Conservation (phyloP, 2,113 vertebrate species). For the Macrotis lagotis region DNA sequence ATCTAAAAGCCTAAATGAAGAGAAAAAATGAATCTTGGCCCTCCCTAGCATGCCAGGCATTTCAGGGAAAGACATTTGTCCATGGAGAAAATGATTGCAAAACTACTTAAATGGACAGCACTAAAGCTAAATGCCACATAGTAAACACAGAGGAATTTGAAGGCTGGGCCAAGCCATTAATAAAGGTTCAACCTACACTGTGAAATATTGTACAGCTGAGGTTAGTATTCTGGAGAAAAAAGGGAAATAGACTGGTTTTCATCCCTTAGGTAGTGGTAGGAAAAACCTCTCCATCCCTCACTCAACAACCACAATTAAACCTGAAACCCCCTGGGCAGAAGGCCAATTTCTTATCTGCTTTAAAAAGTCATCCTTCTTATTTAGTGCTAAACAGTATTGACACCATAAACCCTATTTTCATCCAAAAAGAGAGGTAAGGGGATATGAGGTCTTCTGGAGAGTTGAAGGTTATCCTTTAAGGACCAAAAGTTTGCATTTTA, state of each 20-base stretch:
- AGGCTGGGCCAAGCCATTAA: slow-evolving; percentile 32
- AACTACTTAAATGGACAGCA: slow-evolving; percentile 63
- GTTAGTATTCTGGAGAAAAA: slow-evolving; percentile 7
- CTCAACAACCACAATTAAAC: not conserved
- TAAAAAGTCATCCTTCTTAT: not conserved
- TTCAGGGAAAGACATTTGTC: slow-evolving; percentile 34
- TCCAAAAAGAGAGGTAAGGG: not conserved
- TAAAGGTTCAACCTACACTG: slow-evolving; percentile 41
- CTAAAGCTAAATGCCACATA: not conserved
- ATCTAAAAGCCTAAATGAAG: not conserved
- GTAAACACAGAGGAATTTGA: slow-evolving; percentile 65
- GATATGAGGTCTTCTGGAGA: slow-evolving; percentile 14
- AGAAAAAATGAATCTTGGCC: slow-evolving; percentile 17
- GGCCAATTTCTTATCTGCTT: not conserved
- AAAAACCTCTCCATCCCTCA: not conserved
- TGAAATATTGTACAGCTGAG: slow-evolving; percentile 3
- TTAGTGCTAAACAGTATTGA: slow-evolving; percentile 9
- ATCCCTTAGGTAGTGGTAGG: not conserved
- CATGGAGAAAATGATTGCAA: slow-evolving; percentile 56
- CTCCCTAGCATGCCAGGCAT: not conserved
- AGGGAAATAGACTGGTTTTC: not conserved
- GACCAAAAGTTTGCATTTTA: slow-evolving; percentile 12
- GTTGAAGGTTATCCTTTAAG: slow-evolving; percentile 18
- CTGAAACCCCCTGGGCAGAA: not conserved
- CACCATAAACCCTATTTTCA: not conserved